phyloP scores from a whole-genome alignment of 2,888 invertebrate species.

The Sturmia bella region DNA sequence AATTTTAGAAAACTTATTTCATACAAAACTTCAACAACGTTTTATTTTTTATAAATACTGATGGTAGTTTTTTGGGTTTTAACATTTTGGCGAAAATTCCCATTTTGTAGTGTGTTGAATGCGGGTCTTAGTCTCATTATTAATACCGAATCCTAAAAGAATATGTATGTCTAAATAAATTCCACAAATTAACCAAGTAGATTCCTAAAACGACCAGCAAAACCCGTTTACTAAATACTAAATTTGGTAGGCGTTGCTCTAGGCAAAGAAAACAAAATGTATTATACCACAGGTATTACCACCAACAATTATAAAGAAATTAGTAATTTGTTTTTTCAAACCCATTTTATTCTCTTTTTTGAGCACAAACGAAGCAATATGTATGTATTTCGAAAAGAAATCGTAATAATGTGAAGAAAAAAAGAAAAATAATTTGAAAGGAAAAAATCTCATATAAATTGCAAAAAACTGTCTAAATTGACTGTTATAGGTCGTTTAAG shows the following conservation, averaged over 20 bases:
- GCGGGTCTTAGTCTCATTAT: no score
- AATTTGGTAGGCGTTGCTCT: slow-evolving; percentile 67
- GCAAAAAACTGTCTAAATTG: slow-evolving; percentile 68
- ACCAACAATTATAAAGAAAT: slow-evolving; percentile 67
- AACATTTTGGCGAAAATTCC: no score
- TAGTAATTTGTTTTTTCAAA: slow-evolving; percentile 35
- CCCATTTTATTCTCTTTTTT: slow-evolving; percentile 19
- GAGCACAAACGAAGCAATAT: slow-evolving; percentile 5
- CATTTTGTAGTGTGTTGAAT: no score
- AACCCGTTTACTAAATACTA: slow-evolving; percentile 51
- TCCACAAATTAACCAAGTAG: not conserved
- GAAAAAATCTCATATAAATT: slow-evolving; percentile 66
- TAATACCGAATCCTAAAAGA: no score
- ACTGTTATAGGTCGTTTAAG: slow-evolving; percentile 75
- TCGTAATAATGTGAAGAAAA: slow-evolving; percentile 1
- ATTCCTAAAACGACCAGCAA: not conserved
- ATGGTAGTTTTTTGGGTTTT: no score
- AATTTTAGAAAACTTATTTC: no score
- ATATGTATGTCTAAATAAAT: not conserved
- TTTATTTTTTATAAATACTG: no score
- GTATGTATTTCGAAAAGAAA: slow-evolving; percentile 10
- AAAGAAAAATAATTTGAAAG: not conserved
- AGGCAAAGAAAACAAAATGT: slow-evolving; percentile 40
- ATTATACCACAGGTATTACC: slow-evolving; percentile 26
- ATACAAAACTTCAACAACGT: no score